Conservation (phyloP, 1,140 invertebrate genomes). For the Ptiloglossa arizonensis region DNA sequence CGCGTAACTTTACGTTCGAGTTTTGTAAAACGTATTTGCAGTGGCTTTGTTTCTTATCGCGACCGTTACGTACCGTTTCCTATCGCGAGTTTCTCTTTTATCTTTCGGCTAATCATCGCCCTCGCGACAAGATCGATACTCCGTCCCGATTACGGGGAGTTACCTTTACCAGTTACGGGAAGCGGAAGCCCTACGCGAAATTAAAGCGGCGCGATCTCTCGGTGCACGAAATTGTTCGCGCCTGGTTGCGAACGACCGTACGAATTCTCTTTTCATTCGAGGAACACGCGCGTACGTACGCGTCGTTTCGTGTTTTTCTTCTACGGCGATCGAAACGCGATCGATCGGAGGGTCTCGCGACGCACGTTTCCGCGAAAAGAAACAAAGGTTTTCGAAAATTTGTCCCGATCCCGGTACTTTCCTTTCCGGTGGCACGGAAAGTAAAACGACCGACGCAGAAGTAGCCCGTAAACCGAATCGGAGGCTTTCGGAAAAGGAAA, state of each 20-base stretch:
- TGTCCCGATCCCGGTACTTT: too few relatives aligned
- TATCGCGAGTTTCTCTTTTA: constrained; percentile 21
- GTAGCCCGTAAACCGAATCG: not conserved
- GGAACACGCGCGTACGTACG: not conserved
- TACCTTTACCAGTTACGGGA: too few relatives aligned
- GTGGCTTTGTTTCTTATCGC: constrained; percentile 12
- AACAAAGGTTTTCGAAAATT: too few relatives aligned
- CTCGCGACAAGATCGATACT: constrained; percentile 16
- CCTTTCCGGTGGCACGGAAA: too few relatives aligned
- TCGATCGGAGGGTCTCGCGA: too few relatives aligned
- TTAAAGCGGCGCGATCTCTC: too few relatives aligned
- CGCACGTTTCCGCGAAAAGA: too few relatives aligned
- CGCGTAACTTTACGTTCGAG: not conserved
- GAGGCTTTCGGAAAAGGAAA: not conserved
- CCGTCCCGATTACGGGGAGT: too few relatives aligned
- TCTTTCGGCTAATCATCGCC: not conserved
- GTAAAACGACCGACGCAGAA: not conserved
- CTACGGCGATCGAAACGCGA: not conserved
- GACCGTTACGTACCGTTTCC: not conserved
- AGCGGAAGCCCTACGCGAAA: too few relatives aligned
- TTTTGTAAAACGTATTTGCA: not conserved
- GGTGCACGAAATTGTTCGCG: too few relatives aligned
- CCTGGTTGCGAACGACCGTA: not conserved
- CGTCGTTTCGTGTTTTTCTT: not conserved
- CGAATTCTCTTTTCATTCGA: not conserved